A percentile compares a stretch with the other conserved stretches of the same genome.
Evolutionary conservation across 2,888 invertebrate genomes (phyloP).

Genomic region (Colostygia pectinataria): DNA sequence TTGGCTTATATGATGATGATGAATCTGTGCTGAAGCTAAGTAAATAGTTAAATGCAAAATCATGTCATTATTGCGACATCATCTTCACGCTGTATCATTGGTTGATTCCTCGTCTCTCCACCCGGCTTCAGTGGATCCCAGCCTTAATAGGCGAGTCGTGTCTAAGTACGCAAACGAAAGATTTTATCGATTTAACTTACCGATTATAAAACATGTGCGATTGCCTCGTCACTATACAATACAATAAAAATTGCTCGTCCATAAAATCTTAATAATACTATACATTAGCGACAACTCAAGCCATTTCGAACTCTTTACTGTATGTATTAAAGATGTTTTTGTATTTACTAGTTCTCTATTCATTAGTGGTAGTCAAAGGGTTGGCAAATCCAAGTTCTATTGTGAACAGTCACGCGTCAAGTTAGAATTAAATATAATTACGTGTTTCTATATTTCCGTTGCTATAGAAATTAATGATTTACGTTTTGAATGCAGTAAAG

Average conservation of each 20-base stretch:
- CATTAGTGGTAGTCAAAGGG: slow-evolving; percentile 78
- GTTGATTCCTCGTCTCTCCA: too few relatives aligned
- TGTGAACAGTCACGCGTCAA: slow-evolving; percentile 79
- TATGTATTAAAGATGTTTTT: slow-evolving; percentile 39
- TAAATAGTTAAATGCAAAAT: too few relatives aligned
- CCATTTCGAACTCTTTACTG: slow-evolving; percentile 40
- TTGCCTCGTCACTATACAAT: slow-evolving; percentile 49
- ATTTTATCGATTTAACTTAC: slow-evolving; percentile 50
- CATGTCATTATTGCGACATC: too few relatives aligned
- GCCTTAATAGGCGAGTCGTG: slow-evolving; percentile 25
- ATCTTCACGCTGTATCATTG: too few relatives aligned
- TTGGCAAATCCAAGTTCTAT: slow-evolving; percentile 80
- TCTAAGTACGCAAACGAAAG: slow-evolving; percentile 33
- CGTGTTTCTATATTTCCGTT: slow-evolving; percentile 73
- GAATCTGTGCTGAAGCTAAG: too few relatives aligned
- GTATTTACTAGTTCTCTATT: slow-evolving; percentile 45
- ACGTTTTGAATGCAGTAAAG: slow-evolving; percentile 29
- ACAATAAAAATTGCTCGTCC: slow-evolving; percentile 79
- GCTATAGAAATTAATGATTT: slow-evolving; percentile 64
- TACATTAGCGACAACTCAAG: slow-evolving; percentile 49
- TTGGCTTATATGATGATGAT: too few relatives aligned
- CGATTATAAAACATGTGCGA: slow-evolving; percentile 48
- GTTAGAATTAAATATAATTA: slow-evolving; percentile 70
- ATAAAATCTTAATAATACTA: slow-evolving; percentile 73
- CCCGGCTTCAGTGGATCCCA: too few relatives aligned